Evolutionary conservation across 2,888 invertebrate species (phyloP).

Genomic region (Dascillus cervinus): DNA sequence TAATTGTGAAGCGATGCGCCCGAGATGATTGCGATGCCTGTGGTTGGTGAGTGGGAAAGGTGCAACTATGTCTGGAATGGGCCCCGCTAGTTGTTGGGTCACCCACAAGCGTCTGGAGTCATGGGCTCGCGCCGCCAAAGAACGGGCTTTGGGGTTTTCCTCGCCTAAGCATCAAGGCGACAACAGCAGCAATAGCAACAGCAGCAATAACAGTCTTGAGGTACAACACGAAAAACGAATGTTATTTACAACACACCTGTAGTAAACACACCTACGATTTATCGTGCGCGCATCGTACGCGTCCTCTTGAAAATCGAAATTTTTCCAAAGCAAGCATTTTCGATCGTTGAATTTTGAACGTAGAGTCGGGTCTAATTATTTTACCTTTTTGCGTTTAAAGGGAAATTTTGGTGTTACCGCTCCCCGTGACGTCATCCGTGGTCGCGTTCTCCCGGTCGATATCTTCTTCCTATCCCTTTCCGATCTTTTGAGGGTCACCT

Average conservation of each 20-base stretch:
- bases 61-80: constrained; percentile 47
- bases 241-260: constrained; percentile 12
- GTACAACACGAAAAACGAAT: constrained; percentile 22
- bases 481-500: constrained; percentile 19
- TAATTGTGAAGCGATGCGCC: no score
- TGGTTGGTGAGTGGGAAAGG: not conserved
- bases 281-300: not conserved
- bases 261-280: constrained; percentile 6
- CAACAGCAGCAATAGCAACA: constrained; percentile 49
- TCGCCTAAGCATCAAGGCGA: constrained; percentile 38
- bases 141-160: constrained; percentile 47
- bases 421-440: constrained; percentile 21
- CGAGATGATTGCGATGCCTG: no score
- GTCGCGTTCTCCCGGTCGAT: constrained; percentile 19
- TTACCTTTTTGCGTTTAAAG: no score
- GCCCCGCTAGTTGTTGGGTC: constrained; percentile 69
- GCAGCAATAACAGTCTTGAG: constrained; percentile 35
- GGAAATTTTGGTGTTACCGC: no score
- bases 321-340: not conserved
- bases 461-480: constrained; percentile 16
- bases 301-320: not conserved
- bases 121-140: constrained; percentile 68
- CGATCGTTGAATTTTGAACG: no score
- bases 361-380: no score
- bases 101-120: constrained; percentile 69